Base-by-base conservation (phyloP, 92 coral and sea anemone species). In the Porites evermanni region DNA sequence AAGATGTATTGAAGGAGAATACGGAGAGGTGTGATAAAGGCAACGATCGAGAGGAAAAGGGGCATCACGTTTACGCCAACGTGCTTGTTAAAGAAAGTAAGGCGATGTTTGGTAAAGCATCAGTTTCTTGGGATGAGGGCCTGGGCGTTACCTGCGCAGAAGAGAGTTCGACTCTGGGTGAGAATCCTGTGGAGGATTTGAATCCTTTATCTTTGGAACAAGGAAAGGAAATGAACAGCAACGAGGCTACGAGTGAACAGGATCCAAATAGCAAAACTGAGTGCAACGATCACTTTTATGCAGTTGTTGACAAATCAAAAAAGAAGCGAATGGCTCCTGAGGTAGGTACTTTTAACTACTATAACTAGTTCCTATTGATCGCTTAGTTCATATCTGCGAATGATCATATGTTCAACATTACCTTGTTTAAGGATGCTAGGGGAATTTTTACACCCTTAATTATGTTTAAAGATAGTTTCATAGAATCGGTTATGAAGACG, bases 31-130 rank as follows among this genome's bases (percentile, higher is more conserved):
- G 23, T 54, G 51, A 13, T 8, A 23, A 20, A 4, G 12, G 6
- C 13, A 11, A 23, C 12, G 65, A 23, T 11, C 9, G 13, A 61
- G 53, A 77, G 12, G 69, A 26, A 59, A 60, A n/a, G 12, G 29
- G 32, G 21, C 68, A 29, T 8, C 53, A 29, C 17, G 80, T 77
- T 77, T 77, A 77, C 52, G 69, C 69, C 6, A 54, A 59, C 32
- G 80, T 60, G 59, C 80, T 59, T 2, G 38, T 66, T 12, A 8
- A 60, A 59, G 44, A 29, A 26, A 8, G 24, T 3, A 32, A 17
- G 29, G 80, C 20, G 18, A 38, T 6, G 1, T 9, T 66, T 1
- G 3, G 70, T 12, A 20, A 7, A 66, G 70, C 8, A 2, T 4
- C 70, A 12, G 32, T 13, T 16, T n/a, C 12, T 11, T 44, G 23